Evolutionary conservation across 2,797 vertebrate species (phyloP), one percentile per base, ranked within the genome.

Genomic region (Chiroxiphia lanceolata): DNA sequence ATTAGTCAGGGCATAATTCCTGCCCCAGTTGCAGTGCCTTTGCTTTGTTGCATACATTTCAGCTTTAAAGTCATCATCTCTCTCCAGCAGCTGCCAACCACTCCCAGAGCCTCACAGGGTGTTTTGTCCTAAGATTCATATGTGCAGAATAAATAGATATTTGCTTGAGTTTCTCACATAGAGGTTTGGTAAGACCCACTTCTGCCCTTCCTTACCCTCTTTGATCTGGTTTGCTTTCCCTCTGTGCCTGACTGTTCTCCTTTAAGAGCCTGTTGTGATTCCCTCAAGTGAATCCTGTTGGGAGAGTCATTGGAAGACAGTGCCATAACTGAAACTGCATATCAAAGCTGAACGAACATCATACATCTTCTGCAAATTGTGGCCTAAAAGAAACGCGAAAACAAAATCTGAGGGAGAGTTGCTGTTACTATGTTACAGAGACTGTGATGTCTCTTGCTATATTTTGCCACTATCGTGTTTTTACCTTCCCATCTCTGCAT

Each of bases 21-120:
- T 75, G n/a, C 23, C 60, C 27, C 0, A 0, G 48, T 23, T 68
- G 60, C 77, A 75, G 44, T n/a, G 81, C 31, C 61, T 67, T 69
- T 83, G 57, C 75, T 91, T 93, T 94, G 90, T 59, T 94, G 53
- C 68, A 61, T 63, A 45, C 48, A 47, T 71, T 89, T 93, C 50
- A 70, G 40, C 54, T 78, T 72, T 56, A 72, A 79, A 65, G 75
- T 79, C 36, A 18, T 38, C 56, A 48, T 83, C 61, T 61, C 36
- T 77, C 40, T 57, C 59, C 59, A 68, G 78, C 59, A 78, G 44
- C 64, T 87, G 83, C 34, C 69, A 91, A 21, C 47, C 74, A 74
- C 27, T 23, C 16, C 17, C 47, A 33, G 27, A 64, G 60, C 45
- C 42, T 67, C 57, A 19, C 16, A 59, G 59, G 10, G 26, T 57